Evolutionary conservation across 2,888 invertebrate genomes (phyloP).

Genomic region (Schizotus pectinicornis): DNA sequence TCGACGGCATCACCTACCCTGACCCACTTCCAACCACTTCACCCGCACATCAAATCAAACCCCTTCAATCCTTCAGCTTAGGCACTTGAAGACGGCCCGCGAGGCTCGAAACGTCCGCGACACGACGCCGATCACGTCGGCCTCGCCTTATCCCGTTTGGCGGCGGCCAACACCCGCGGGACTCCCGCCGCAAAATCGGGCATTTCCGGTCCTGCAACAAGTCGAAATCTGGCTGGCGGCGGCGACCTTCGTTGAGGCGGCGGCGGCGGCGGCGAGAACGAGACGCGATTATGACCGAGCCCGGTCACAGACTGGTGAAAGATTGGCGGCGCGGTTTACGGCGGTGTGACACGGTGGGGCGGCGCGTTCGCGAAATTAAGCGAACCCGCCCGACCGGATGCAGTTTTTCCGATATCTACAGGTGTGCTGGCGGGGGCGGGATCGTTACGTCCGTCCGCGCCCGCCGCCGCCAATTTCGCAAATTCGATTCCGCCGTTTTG

Average conservation of each 20-base stretch:
- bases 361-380: conserved; percentile 29
- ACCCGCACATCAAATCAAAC: not conserved
- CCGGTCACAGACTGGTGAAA: conserved; percentile 39
- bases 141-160: not conserved
- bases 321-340: conserved; percentile 21
- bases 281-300: conserved; percentile 28
- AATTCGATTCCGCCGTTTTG: no score
- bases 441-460: not conserved
- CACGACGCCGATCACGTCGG: not conserved
- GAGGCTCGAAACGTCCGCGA: conserved; percentile 1
- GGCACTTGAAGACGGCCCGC: not conserved
- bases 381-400: conserved; percentile 29
- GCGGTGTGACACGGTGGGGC: conserved; percentile 13
- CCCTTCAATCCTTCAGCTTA: not conserved
- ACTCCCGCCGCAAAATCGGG: not conserved
- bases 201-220: conserved; percentile 15
- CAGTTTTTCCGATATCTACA: conserved; percentile 28
- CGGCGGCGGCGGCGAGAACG: conserved; percentile 3
- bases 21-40: conserved; percentile 7
- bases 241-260: conserved; percentile 1
- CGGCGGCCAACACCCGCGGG: not conserved
- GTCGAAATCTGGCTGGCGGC: conserved; percentile 11
- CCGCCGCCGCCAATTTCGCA: no score
- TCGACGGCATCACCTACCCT: not conserved
- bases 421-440: conserved; percentile 12